A percentile compares a stretch with the other conserved stretches of the same genome.
These are phyloP conservation scores for Halisarca cf. caerulea DNA, from an alignment of 37 sponge, comb jelly and placozoan genomes.

Conservation along the genomic window DNA sequence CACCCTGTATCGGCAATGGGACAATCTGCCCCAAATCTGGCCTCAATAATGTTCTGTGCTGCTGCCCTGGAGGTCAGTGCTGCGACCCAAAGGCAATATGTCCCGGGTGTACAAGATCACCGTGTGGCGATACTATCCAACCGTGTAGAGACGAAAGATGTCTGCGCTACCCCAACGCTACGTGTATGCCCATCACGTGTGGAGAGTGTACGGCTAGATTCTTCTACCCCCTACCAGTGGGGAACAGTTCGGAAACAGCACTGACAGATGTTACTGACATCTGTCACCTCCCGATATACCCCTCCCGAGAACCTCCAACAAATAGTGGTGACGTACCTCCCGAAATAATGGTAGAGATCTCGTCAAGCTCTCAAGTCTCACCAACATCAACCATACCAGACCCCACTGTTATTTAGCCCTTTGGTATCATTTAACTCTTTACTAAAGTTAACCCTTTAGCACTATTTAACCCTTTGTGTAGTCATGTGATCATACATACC, in stretches of 20 bases:
- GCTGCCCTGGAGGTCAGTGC: background rate
- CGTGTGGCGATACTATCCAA: background rate
- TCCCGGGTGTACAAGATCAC: background rate
- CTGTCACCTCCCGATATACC: background rate
- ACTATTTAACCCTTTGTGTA: too few species aligned
- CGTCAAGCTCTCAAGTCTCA: too few species aligned
- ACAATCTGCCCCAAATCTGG: too few species aligned
- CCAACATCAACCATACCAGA: too few species aligned
- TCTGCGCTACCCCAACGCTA: background rate
- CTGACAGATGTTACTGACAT: background rate
- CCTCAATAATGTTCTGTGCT: background rate
- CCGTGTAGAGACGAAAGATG: constrained; percentile 1
- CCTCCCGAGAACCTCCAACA: constrained; percentile 3
- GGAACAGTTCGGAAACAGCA: background rate
- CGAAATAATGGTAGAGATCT: too few species aligned
- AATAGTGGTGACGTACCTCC: background rate
- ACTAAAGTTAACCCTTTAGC: too few species aligned
- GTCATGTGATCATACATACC: too few species aligned
- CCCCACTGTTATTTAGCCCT: too few species aligned
- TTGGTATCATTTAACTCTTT: too few species aligned
- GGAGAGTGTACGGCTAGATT: background rate
- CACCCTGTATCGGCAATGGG: too few species aligned
- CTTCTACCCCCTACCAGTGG: background rate
- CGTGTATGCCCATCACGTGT: background rate
- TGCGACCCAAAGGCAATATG: constrained; percentile 1